A percentile compares a stretch with the other conserved stretches of the same genome.
Conservation (phyloP, 2,113 vertebrate genomes). For the Taurulus bubalis region DNA sequence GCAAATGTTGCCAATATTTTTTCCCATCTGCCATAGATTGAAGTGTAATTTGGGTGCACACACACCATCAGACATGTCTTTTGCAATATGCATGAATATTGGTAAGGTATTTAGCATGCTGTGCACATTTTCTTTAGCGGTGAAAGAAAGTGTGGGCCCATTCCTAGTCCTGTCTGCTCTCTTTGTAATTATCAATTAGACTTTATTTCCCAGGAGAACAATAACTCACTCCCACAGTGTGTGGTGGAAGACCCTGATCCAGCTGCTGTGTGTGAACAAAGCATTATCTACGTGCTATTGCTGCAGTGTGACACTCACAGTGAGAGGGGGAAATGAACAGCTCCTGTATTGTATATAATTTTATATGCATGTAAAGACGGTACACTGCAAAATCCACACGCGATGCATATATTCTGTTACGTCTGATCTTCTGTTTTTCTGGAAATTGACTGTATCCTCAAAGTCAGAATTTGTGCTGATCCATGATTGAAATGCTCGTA, state of each 20-base stretch:
- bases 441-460: neutral
- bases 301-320: conserved; percentile 29
- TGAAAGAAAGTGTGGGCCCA: conserved; percentile 55
- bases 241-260: conserved; percentile 56
- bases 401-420: neutral
- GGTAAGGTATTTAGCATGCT: conserved; percentile 64
- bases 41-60: conserved; percentile 56
- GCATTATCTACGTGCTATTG: conserved; percentile 19
- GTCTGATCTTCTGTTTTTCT: neutral
- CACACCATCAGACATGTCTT: conserved; percentile 45
- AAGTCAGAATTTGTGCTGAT: neutral
- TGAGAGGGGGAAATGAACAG: conserved; percentile 1
- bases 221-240: conserved; percentile 63
- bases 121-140: conserved; percentile 57
- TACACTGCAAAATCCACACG: neutral
- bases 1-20: conserved; percentile 72
- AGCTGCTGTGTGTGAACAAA: conserved; percentile 42
- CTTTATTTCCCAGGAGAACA: conserved; percentile 73
- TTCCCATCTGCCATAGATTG: conserved; percentile 65
- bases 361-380: neutral
- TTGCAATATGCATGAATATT: conserved; percentile 67
- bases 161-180: conserved; percentile 58
- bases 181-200: conserved; percentile 79
- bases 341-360: conserved; percentile 8
- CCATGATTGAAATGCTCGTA: conserved; percentile 20